These are phyloP conservation scores for Exocentrus adspersus DNA, from an alignment of 2,888 invertebrate species.

Conservation along the genomic window DNA sequence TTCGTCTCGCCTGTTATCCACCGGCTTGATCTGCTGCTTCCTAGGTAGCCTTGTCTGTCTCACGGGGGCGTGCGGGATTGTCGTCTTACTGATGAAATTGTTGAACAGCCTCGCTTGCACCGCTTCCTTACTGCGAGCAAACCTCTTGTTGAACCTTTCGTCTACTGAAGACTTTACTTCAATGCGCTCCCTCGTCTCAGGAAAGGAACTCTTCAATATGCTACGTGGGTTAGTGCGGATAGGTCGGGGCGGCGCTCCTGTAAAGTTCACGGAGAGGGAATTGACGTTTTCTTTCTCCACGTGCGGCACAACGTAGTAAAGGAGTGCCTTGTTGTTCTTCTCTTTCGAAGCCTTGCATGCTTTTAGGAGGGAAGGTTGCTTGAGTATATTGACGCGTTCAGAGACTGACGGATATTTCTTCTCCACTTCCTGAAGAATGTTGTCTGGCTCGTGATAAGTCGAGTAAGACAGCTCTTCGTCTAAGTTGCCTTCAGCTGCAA, in stretches of 20 bases:
- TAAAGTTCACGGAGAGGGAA: conserved; percentile 35
- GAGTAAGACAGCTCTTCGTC: conserved; percentile 27
- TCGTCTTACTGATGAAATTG: conserved; percentile 58
- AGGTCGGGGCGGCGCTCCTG: neutral
- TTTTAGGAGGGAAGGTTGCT: conserved; percentile 34
- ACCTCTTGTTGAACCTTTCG: conserved; percentile 47
- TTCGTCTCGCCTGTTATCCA: conserved; percentile 57
- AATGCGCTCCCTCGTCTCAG: neutral
- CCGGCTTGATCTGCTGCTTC: conserved; percentile 62
- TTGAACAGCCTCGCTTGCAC: conserved; percentile 56
- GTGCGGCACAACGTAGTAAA: conserved; percentile 54
- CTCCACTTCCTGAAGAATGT: conserved; percentile 34
- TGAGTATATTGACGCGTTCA: conserved; percentile 44
- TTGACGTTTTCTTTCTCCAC: conserved; percentile 60
- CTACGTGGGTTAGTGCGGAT: conserved; percentile 55
- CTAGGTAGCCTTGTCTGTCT: conserved; percentile 58
- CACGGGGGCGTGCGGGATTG: conserved; percentile 59
- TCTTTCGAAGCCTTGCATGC: conserved; percentile 23
- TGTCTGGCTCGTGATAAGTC: conserved; percentile 27
- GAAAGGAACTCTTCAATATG: conserved; percentile 55
- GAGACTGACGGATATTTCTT: conserved; percentile 20
- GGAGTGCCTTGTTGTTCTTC: conserved; percentile 42
- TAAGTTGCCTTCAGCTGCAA: conserved; percentile 38
- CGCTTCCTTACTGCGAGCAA: conserved; percentile 55
- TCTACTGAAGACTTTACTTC: neutral